phyloP scores from a whole-genome alignment of 2,888 invertebrate species.

The Oscheius onirici region DNA sequence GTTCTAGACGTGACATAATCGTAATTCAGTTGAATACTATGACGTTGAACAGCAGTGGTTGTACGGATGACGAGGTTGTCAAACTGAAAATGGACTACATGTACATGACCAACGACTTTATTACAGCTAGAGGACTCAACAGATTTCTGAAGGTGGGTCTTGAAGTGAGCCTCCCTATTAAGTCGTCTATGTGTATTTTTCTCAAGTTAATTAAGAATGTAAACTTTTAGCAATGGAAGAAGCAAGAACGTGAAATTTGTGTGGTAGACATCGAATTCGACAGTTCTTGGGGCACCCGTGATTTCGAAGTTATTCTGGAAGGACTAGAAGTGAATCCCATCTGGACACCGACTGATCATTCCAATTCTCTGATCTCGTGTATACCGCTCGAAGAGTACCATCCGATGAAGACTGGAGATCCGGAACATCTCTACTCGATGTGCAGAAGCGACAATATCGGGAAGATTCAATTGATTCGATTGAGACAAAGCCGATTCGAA shows the following conservation, averaged over 20 bases:
- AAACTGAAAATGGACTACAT: background rate
- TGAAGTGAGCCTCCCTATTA: background rate
- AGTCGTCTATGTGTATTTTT: background rate
- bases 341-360: conserved; percentile 2
- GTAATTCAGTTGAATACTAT: background rate
- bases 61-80: background rate
- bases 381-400: background rate
- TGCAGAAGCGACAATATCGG: background rate
- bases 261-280: conserved; percentile 15
- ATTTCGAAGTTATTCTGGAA: conserved; percentile 1
- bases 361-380: background rate
- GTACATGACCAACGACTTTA: conserved; percentile 2
- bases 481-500: conserved; percentile 12
- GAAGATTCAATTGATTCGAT: background rate
- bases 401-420: conserved; percentile 26
- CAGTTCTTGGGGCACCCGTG: background rate
- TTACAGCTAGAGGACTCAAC: conserved; percentile 10
- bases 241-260: background rate
- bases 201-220: too few relatives aligned
- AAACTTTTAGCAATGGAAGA: conserved; percentile 19
- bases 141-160: background rate
- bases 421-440: conserved; percentile 7
- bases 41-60: background rate
- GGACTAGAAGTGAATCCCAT: conserved; percentile 1
- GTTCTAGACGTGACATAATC: background rate